Conservation (phyloP, 2,797 vertebrate genomes). For the Jordanella pulchra region DNA sequence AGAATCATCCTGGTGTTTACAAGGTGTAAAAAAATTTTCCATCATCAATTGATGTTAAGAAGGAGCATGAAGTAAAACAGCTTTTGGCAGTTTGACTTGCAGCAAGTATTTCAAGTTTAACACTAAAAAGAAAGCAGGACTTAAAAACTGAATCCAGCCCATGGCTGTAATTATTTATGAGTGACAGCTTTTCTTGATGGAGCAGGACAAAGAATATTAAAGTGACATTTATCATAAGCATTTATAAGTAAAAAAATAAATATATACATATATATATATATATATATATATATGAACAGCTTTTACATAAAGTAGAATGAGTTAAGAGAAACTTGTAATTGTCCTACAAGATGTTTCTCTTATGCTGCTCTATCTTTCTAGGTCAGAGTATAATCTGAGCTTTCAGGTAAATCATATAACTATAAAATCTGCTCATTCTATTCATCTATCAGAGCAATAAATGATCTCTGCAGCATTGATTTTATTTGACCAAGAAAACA, state of each 20-base stretch:
- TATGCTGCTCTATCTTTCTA: slow-evolving; percentile 8
- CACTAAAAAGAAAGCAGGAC: not conserved
- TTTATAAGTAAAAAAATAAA: not conserved
- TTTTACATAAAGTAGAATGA: slow-evolving; percentile 33
- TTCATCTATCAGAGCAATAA: not conserved
- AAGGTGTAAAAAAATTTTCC: not conserved
- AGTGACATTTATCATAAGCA: not conserved
- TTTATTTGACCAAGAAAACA: not conserved
- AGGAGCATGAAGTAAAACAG: not conserved
- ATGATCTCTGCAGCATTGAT: not conserved
- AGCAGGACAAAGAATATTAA: too few species aligned
- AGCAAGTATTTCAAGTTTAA: not conserved
- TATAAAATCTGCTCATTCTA: not conserved
- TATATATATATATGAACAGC: not conserved
- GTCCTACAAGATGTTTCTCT: not conserved
- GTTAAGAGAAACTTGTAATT: slow-evolving; percentile 13
- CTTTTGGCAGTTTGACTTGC: not conserved
- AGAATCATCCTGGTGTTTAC: not conserved
- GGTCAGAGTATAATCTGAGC: slow-evolving; percentile 9
- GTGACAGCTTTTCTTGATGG: too few species aligned
- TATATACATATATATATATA: too few species aligned
- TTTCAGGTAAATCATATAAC: not conserved
- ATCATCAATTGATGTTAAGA: not conserved
- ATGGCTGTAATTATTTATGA: too few species aligned
- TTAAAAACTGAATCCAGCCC: not conserved